Percentiles rank a stretch among this genome's conserved stretches.
phyloP scores from a whole-genome alignment of 1,140 invertebrate genomes.

The Aphaenogaster rudis region DNA sequence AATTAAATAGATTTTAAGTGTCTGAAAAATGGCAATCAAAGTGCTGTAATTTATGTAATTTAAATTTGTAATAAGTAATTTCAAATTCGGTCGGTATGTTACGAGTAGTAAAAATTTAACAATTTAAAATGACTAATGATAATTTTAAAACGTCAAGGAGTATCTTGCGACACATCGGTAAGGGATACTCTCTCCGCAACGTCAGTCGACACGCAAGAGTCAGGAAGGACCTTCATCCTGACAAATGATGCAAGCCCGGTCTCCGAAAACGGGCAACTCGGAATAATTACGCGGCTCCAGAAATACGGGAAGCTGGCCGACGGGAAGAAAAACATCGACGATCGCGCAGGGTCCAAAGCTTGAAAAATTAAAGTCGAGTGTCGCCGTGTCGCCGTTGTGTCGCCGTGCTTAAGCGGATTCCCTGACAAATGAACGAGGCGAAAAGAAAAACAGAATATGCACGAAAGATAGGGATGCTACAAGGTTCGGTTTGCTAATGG shows the following conservation, averaged over 20 bases:
- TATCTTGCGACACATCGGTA: conserved; percentile 5
- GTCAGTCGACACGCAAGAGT: conserved; percentile 42
- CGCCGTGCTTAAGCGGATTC: conserved; percentile 69
- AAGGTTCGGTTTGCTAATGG: conserved; percentile 64
- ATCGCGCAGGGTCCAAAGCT: conserved; percentile 69
- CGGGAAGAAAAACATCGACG: conserved; percentile 70
- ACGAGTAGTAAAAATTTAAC: not conserved
- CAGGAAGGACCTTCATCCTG: conserved; percentile 78
- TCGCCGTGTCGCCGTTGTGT: conserved; percentile 67
- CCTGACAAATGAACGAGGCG: conserved; percentile 76
- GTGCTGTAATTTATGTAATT: not conserved
- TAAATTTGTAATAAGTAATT: conserved; percentile 20
- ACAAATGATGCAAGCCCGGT: conserved; percentile 77
- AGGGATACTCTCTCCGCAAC: not conserved
- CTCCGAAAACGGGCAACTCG: conserved; percentile 34
- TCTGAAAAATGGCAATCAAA: not conserved
- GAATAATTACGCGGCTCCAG: conserved; percentile 77
- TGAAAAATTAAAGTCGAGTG: conserved; percentile 82
- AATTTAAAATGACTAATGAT: conserved; percentile 16
- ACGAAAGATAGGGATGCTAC: conserved; percentile 68
- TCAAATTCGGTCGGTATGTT: not conserved
- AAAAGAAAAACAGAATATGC: conserved; percentile 34
- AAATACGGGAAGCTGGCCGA: conserved; percentile 75
- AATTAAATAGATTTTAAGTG: conserved; percentile 9
- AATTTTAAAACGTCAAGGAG: conserved; percentile 2